Conservation (phyloP, 2,797 vertebrate genomes). For the Notolepis coatsorum region DNA sequence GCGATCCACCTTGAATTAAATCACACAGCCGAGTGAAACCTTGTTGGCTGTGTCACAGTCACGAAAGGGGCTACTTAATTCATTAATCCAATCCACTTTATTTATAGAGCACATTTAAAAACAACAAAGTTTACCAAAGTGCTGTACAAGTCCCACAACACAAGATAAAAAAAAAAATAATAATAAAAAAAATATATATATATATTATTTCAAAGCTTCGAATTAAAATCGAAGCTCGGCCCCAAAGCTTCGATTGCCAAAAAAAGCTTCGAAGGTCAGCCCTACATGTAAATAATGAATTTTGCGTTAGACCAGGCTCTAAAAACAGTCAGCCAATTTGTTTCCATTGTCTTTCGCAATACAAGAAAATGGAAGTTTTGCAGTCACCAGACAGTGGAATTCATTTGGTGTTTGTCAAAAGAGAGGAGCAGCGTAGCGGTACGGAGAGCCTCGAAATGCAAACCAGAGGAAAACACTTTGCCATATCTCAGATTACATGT, state of each 20-base stretch:
- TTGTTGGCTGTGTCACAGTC: no score
- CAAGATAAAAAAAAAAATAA: neutral
- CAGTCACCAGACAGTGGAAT: slow-evolving; percentile 41
- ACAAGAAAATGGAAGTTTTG: slow-evolving; percentile 44
- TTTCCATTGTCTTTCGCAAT: slow-evolving; percentile 26
- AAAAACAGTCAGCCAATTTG: slow-evolving; percentile 16
- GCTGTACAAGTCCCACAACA: no score
- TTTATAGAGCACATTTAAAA: no score
- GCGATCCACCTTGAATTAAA: no score
- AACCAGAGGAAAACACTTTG: slow-evolving; percentile 47
- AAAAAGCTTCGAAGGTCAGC: neutral
- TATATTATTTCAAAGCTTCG: no score
- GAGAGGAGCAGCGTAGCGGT: slow-evolving; percentile 2
- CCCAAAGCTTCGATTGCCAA: no score
- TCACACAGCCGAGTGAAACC: no score
- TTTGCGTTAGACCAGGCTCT: neutral
- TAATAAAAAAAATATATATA: no score
- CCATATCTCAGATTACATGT: slow-evolving; percentile 48
- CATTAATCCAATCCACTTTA: no score
- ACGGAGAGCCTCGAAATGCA: slow-evolving; percentile 34
- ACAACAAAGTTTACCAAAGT: no score
- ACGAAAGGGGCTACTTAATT: no score
- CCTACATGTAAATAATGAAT: slow-evolving; percentile 8
- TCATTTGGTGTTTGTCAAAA: slow-evolving; percentile 29
- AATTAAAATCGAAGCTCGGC: no score